Evolutionary conservation across 1,140 invertebrate genomes (phyloP).

Genomic region (Antheraea pernyi): DNA sequence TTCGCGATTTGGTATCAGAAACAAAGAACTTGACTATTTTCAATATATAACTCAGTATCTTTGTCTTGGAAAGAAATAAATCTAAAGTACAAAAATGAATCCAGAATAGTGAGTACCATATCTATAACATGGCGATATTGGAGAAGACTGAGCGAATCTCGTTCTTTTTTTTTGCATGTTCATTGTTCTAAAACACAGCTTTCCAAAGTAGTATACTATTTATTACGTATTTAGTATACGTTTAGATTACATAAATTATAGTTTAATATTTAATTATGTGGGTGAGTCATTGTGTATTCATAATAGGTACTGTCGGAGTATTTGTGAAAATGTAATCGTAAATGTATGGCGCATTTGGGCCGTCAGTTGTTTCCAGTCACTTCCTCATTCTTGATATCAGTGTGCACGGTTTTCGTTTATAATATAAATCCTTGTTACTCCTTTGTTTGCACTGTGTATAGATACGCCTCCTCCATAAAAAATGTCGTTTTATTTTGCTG

Average conservation of each 20-base stretch:
- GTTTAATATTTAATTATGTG: conserved; percentile 21
- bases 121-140: conserved; percentile 45
- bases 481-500: background rate
- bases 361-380: conserved; percentile 30
- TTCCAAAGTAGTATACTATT: conserved; percentile 10
- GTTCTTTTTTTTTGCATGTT: conserved; percentile 54
- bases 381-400: conserved; percentile 20
- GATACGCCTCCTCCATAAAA: conserved; percentile 28
- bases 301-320: conserved; percentile 44
- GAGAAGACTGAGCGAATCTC: conserved; percentile 55
- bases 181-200: conserved; percentile 34
- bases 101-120: conserved; percentile 74
- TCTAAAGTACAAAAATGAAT: conserved; percentile 75
- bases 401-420: background rate
- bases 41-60: conserved; percentile 44
- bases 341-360: conserved; percentile 56
- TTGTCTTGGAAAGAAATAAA: conserved; percentile 54
- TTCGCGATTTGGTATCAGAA: conserved; percentile 69
- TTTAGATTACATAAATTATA: background rate
- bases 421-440: background rate
- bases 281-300: conserved; percentile 69
- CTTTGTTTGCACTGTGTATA: conserved; percentile 21
- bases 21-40: conserved; percentile 67
- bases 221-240: background rate
- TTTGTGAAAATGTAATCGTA: conserved; percentile 68